Conservation (phyloP, 2,888 invertebrate species). For the Acleris literana region DNA sequence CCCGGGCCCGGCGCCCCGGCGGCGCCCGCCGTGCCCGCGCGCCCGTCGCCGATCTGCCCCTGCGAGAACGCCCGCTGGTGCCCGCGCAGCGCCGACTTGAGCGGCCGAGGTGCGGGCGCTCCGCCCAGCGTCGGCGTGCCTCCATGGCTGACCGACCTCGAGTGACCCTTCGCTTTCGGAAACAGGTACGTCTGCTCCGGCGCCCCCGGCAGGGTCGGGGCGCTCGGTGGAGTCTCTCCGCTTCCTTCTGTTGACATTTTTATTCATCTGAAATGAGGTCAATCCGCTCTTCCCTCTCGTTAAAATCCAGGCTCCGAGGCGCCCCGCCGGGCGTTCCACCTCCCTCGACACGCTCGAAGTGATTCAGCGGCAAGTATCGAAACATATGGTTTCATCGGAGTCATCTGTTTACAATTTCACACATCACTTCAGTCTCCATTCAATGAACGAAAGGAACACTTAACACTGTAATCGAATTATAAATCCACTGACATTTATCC, state of each 20-base stretch:
- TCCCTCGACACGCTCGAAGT: conserved; percentile 49
- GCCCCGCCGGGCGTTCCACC: conserved; percentile 52
- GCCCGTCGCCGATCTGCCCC: conserved; percentile 90
- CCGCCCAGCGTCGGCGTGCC: conserved; percentile 83
- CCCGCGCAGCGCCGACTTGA: conserved; percentile 88
- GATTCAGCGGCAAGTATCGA: conserved; percentile 59
- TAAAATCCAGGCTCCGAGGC: conserved; percentile 64
- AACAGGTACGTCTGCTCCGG: conserved; percentile 81
- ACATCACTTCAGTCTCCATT: conserved; percentile 63
- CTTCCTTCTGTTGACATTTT: conserved; percentile 87
- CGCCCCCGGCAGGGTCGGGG: conserved; percentile 78
- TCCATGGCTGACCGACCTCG: conserved; percentile 93
- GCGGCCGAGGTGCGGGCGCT: conserved; percentile 84
- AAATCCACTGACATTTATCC: conserved; percentile 44
- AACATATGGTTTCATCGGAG: conserved; percentile 74
- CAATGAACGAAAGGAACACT: conserved; percentile 45
- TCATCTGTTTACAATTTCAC: conserved; percentile 74
- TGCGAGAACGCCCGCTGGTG: conserved; percentile 94
- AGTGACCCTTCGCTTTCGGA: conserved; percentile 86
- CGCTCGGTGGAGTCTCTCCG: conserved; percentile 82
- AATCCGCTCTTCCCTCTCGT: conserved; percentile 71
- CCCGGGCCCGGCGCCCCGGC: conserved; percentile 81
- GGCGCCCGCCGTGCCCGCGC: conserved; percentile 47
- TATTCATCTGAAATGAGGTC: conserved; percentile 83
- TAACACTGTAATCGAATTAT: conserved; percentile 49